Base-by-base conservation (phyloP, 1,140 invertebrate species). In the Laodelphax striatellus region DNA sequence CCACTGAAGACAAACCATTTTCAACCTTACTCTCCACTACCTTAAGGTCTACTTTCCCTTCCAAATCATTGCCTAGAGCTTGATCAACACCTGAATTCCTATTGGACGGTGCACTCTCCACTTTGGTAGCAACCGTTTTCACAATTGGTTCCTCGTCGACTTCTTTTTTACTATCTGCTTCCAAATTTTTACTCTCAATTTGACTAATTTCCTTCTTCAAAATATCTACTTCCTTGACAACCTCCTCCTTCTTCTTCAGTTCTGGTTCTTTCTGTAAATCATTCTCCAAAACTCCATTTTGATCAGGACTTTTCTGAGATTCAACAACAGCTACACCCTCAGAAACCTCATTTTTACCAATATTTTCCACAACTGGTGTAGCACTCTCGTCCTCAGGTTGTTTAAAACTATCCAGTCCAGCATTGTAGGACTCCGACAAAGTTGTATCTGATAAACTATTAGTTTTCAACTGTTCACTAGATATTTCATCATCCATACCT, bases 361-460 rank as follows among this genome's bases (percentile, higher is more conserved):
- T 14, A 17, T 50, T 17, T 17, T 50, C 46, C 9, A 22, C 21
- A 17, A 19, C 21, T 50, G 21, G 46, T 50, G 16, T 50, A 50
- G 21, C 21, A 50, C 46, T 10, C 21, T 55, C 53, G 21, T 55
- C 21, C 13, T 34, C 46, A 1, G 62, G 52, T 19, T 60, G 55
- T 58, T 60, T 60, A 11, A 60, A 38, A 55, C 59, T 55, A 41
- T 63, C 62, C 1, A 60, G 19, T 55, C 61, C 62, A 19, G 52
- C 59, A 22, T 58, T 61, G 14, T 44, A 53, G 17, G 44, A 38
- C 52, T 62, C 61, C 16, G 64, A 65, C 22, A 65, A 52, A n/a
- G 64, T 63, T 17, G 62, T 62, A 52, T 65, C 62, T 14, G 64
- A 65, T n/a, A 65, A 28, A 57, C 64, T 65, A 46, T 65, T 65